Percentiles rank a stretch among this genome's conserved stretches.
Evolutionary conservation across 2,888 invertebrate genomes (phyloP).

Genomic region (Epistrophe eligans): DNA sequence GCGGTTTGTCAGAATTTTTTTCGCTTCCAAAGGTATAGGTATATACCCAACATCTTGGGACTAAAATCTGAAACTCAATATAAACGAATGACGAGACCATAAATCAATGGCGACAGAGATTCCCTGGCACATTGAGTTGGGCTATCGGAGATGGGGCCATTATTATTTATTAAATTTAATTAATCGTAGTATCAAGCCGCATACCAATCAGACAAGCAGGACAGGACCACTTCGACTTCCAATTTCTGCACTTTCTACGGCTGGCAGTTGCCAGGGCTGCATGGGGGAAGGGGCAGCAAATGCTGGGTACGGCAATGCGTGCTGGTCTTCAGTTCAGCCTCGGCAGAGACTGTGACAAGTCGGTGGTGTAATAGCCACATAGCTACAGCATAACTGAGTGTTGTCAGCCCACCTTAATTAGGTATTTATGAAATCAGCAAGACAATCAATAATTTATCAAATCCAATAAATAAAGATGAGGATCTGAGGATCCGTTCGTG

Average conservation of each 20-base stretch:
- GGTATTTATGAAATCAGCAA: slow-evolving; percentile 76
- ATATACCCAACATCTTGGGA: background rate
- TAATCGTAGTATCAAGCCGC: slow-evolving; percentile 72
- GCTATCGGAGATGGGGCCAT: slow-evolving; percentile 71
- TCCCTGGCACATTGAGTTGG: slow-evolving; percentile 43
- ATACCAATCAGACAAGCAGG: slow-evolving; percentile 64
- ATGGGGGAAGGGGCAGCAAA: no score
- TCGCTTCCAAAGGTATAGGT: background rate
- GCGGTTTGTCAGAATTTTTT: slow-evolving; percentile 26
- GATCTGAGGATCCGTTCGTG: slow-evolving; percentile 44
- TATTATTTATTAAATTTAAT: slow-evolving; percentile 76
- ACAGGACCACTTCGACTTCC: slow-evolving; percentile 6
- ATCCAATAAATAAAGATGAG: slow-evolving; percentile 76
- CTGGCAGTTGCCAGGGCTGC: background rate
- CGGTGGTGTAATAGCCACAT: slow-evolving; percentile 72
- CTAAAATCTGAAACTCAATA: slow-evolving; percentile 58
- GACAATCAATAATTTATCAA: slow-evolving; percentile 76
- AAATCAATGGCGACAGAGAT: slow-evolving; percentile 64
- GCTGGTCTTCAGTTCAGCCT: slow-evolving; percentile 57
- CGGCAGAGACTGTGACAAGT: slow-evolving; percentile 59
- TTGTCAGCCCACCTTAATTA: slow-evolving; percentile 75
- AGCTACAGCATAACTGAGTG: slow-evolving; percentile 76
- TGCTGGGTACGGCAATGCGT: slow-evolving; percentile 1
- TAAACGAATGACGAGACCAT: slow-evolving; percentile 69
- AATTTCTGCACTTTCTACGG: background rate